Evolutionary conservation across 2,797 vertebrate species (phyloP), one percentile per base, ranked within the genome.

Genomic region (Argya squamiceps): DNA sequence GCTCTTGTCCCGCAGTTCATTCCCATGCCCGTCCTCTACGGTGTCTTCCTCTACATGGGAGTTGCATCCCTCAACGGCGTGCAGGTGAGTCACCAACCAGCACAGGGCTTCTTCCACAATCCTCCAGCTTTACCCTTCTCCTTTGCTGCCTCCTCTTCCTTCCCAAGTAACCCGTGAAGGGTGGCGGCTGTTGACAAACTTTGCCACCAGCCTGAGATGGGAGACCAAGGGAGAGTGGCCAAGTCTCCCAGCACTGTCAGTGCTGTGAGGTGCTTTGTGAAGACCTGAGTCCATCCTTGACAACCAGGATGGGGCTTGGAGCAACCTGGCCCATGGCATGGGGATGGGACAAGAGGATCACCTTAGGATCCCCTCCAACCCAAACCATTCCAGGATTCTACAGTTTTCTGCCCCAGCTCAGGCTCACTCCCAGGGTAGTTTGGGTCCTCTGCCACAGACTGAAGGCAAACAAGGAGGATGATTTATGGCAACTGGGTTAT

Each of bases 1-100:
- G 53, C 82, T 93, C 71, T 95, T 75, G 47, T 39, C 84, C 76
- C 16, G 0, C 79, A 99, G 99, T 99, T 99, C 95, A 99, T 99
- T 82, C 99, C 99, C 32, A 99, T 99, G 99, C 99, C 99, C 10
- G 99, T 99, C 64, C 98, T 99, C 77, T 99, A 99, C 4, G 99
- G 99, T 14, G 99, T 99, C 86, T 99, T 99, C 98, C 98, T 99
- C 10, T 99, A 99, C 94, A 99, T 99, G 99, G 99, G 99, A 2
- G 99, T 99, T 1, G 99, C 99, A 3, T 99, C 99, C 13, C 99
- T 99, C 52, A 99, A 99, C 0, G 99, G 99, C 4, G 99, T 99
- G 43, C 99, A 99, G 99, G 99, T 99, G 95, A 97, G 98, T 77
- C 52, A 41, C 41, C 69, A 89, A 47, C 65, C n/a, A 24, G 15